A percentile compares a stretch with the other conserved stretches of the same genome.
These are phyloP conservation scores for Julus scandinavius DNA, from an alignment of 2,888 invertebrate species.

Conservation along the genomic window DNA sequence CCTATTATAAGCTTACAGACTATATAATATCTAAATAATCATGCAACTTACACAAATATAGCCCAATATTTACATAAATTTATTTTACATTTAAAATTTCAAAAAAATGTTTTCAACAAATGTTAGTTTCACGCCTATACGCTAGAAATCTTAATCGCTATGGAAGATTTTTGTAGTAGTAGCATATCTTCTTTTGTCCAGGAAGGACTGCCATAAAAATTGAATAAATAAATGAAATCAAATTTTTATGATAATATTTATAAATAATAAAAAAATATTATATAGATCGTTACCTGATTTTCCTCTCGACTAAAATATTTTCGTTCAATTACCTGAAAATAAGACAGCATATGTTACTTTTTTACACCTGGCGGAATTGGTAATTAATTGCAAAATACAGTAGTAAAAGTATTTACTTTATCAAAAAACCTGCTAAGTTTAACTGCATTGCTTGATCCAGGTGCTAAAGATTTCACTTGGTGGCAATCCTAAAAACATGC, in stretches of 20 bases:
- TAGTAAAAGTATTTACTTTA: conserved; percentile 72
- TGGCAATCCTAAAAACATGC: conserved; percentile 69
- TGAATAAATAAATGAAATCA: not conserved
- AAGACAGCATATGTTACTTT: not conserved
- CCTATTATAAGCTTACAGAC: too few species aligned
- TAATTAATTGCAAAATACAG: not conserved
- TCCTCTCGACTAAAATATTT: conserved; percentile 52
- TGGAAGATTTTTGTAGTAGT: conserved; percentile 9
- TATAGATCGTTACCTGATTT: conserved; percentile 49
- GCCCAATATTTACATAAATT: conserved; percentile 24
- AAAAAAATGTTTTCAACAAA: not conserved
- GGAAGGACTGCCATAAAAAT: conserved; percentile 48
- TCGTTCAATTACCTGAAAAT: conserved; percentile 53
- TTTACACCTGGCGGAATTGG: not conserved
- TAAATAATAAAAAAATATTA: not conserved
- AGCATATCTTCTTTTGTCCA: conserved; percentile 51
- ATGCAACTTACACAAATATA: not conserved
- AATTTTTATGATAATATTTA: not conserved
- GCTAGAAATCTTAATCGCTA: not conserved
- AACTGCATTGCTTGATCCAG: conserved; percentile 93
- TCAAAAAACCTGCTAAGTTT: conserved; percentile 95
- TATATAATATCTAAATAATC: not conserved
- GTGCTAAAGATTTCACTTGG: conserved; percentile 82
- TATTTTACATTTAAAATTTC: not conserved
- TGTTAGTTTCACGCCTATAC: not conserved